Evolutionary conservation across 2,888 invertebrate species (phyloP).

Genomic region (Macaria liturata): DNA sequence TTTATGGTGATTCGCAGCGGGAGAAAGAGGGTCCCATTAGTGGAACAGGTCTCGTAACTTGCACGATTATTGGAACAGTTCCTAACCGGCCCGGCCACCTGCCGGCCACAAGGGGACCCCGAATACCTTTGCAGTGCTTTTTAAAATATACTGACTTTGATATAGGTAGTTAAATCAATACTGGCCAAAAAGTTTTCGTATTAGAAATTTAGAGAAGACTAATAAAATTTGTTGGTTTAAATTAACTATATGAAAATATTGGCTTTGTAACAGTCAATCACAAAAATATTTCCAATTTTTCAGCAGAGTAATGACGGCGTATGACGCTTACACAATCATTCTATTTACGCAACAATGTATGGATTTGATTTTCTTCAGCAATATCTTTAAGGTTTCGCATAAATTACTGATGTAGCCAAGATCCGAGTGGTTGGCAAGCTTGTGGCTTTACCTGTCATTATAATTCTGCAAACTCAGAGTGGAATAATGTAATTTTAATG

Average conservation of each 20-base stretch:
- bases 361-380: constrained; percentile 13
- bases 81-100: constrained; percentile 62
- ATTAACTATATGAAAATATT: too few relatives aligned
- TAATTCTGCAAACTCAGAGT: constrained; percentile 13
- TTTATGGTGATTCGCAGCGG: constrained; percentile 35
- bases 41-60: constrained; percentile 60
- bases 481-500: constrained; percentile 21
- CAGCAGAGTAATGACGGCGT: constrained; percentile 6
- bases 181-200: too few relatives aligned
- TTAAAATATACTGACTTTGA: constrained; percentile 26
- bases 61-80: constrained; percentile 51
- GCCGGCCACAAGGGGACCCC: constrained; percentile 50
- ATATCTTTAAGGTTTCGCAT: constrained; percentile 17
- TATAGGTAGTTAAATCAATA: too few relatives aligned
- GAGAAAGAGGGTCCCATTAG: constrained; percentile 44
- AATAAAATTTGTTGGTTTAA: too few relatives aligned
- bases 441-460: constrained; percentile 19
- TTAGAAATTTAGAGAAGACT: too few relatives aligned
- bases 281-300: too few relatives aligned
- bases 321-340: constrained; percentile 17
- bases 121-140: constrained; percentile 49
- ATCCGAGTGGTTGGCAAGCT: constrained; percentile 19
- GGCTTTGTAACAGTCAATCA: too few relatives aligned
- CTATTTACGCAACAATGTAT: constrained; percentile 12
- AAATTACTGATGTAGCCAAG: constrained; percentile 15